Evolutionary conservation across 2,888 invertebrate species (phyloP).

Genomic region (Hoplodrina ambigua): DNA sequence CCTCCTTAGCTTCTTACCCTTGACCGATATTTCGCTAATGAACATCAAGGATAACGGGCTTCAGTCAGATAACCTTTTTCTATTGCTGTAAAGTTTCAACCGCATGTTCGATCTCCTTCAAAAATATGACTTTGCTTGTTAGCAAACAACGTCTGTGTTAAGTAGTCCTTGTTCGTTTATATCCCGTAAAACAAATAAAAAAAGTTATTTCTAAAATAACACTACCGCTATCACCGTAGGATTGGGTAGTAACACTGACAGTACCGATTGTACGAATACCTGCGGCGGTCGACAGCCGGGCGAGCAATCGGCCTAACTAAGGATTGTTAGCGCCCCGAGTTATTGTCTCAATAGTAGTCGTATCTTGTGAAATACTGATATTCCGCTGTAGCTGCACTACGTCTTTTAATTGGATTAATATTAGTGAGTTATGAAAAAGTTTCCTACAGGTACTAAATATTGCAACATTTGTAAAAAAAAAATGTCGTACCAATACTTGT

Average conservation of each 20-base stretch:
- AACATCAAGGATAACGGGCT: conserved; percentile 53
- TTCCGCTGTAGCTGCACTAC: background rate
- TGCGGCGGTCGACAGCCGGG: background rate
- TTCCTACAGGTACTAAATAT: too few species aligned
- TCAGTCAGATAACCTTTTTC: conserved; percentile 29
- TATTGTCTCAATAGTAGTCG: conserved; percentile 15
- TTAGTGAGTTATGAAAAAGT: too few species aligned
- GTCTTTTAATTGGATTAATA: too few species aligned
- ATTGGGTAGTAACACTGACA: background rate
- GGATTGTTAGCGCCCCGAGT: conserved; percentile 27
- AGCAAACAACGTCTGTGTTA: too few species aligned
- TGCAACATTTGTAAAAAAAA: background rate
- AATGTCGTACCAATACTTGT: too few species aligned
- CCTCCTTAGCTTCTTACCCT: conserved; percentile 57
- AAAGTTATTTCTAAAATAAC: too few species aligned
- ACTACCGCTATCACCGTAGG: too few species aligned
- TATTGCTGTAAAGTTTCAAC: conserved; percentile 22
- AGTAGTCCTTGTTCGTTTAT: background rate
- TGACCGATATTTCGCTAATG: conserved; percentile 56
- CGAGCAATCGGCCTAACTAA: conserved; percentile 17
- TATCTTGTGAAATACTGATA: conserved; percentile 7
- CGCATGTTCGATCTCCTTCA: background rate
- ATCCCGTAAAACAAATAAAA: too few species aligned
- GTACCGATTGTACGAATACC: conserved; percentile 5
- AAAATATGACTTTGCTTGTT: background rate